A percentile compares a stretch with the other conserved stretches of the same genome.
phyloP scores from a whole-genome alignment of 2,113 vertebrate species.

The Alexandromys fortis region DNA sequence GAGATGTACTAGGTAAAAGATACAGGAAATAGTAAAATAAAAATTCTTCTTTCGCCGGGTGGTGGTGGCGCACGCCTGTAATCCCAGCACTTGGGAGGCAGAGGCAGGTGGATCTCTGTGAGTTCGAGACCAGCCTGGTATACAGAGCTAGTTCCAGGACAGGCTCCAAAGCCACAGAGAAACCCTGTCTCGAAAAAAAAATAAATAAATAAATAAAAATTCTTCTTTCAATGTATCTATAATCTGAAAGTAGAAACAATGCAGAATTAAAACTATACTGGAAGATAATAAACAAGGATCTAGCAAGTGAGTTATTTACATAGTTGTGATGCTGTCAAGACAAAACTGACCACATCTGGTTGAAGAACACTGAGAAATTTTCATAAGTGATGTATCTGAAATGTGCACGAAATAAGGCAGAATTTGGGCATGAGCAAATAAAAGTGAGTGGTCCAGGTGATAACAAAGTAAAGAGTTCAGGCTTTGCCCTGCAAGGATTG shows the following conservation, averaged over 20 bases:
- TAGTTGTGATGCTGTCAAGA: background rate
- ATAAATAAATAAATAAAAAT: conserved; percentile 46
- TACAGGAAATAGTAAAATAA: conserved; percentile 16
- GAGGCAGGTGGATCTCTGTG: too few relatives aligned
- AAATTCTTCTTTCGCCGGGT: background rate
- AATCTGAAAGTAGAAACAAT: background rate
- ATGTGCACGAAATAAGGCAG: background rate
- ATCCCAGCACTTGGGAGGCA: too few relatives aligned
- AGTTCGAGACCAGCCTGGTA: too few relatives aligned
- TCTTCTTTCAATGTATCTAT: background rate
- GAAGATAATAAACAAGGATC: background rate
- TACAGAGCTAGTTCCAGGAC: too few relatives aligned
- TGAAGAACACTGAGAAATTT: conserved; percentile 34
- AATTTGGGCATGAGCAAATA: background rate
- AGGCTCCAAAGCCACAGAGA: too few relatives aligned
- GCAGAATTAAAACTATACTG: background rate
- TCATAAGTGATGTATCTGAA: conserved; percentile 39
- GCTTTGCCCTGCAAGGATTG: background rate
- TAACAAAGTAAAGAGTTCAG: background rate
- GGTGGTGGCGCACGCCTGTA: too few relatives aligned
- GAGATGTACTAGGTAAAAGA: background rate
- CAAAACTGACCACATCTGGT: background rate
- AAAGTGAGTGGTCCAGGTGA: background rate
- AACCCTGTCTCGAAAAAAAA: too few relatives aligned
- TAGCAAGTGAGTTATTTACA: background rate